phyloP scores from a whole-genome alignment of 92 coral and sea anemone species.

The Bergia sp. region DNA sequence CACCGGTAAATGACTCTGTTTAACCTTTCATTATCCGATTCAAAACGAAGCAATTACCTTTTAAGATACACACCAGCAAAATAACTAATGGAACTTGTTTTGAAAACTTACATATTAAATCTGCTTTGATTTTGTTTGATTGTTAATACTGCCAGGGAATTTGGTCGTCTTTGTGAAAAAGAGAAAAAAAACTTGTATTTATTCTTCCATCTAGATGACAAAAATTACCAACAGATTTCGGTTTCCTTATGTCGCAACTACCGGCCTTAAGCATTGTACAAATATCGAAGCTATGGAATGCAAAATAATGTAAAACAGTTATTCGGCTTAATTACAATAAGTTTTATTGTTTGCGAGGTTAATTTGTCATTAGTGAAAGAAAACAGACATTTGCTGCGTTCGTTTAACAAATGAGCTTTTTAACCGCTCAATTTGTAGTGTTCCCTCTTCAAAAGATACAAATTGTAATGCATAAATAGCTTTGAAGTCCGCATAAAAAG shows the following conservation, averaged over 20 bases:
- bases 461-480: neutral
- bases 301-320: constrained; percentile 13
- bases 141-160: neutral
- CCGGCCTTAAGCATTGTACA: constrained; percentile 12
- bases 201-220: neutral
- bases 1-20: constrained; percentile 22
- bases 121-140: neutral
- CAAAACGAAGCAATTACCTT: constrained; percentile 36
- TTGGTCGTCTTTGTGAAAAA: neutral
- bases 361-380: constrained; percentile 48
- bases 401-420: neutral
- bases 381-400: constrained; percentile 26
- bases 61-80: neutral
- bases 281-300: constrained; percentile 15
- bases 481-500: neutral
- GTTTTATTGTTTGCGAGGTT: constrained; percentile 36
- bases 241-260: neutral
- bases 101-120: constrained; percentile 3
- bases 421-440: constrained; percentile 25
- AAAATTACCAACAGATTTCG: neutral
- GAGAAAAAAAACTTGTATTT: neutral
- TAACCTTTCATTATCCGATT: constrained; percentile 37
- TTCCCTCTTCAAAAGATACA: neutral
- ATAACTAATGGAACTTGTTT: neutral
- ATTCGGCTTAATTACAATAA: neutral